Evolutionary conservation across 2,113 vertebrate genomes (phyloP).

Genomic region (Psilopsiagon aurifrons): DNA sequence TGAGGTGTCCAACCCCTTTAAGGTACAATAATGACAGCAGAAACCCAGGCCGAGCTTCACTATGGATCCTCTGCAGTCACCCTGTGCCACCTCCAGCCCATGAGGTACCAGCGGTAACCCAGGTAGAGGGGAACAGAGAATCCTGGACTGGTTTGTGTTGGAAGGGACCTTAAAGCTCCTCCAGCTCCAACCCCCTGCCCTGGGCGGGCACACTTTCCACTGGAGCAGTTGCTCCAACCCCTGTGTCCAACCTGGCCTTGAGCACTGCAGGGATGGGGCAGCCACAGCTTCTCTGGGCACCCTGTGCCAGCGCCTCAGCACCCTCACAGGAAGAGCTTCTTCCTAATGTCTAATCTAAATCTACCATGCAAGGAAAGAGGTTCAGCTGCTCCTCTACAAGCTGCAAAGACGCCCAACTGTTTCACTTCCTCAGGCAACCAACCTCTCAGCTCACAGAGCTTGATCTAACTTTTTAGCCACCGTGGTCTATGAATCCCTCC

Average conservation of each 20-base stretch:
- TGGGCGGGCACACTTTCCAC: neutral
- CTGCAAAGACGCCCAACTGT: accelerated
- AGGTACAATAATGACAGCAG: neutral
- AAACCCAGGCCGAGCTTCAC: neutral
- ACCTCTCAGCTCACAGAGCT: neutral
- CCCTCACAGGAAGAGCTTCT: neutral
- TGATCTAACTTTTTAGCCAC: accelerated
- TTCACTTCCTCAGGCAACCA: accelerated
- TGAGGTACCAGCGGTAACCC: accelerated
- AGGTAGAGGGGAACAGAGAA: accelerated
- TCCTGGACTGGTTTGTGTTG: neutral
- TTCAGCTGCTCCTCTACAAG: accelerated
- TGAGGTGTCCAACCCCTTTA: neutral
- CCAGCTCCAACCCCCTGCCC: neutral
- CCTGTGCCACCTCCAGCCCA: neutral
- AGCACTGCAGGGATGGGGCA: neutral
- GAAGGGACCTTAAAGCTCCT: neutral
- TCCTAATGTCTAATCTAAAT: neutral
- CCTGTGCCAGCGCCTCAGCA: neutral
- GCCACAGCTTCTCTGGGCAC: neutral
- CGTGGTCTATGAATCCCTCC: accelerated
- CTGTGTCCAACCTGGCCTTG: no score
- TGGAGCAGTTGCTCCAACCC: no score
- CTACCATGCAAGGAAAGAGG: accelerated
- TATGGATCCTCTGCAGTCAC: accelerated